phyloP scores from a whole-genome alignment of 2,888 invertebrate species.

The Ophioninae sp. region DNA sequence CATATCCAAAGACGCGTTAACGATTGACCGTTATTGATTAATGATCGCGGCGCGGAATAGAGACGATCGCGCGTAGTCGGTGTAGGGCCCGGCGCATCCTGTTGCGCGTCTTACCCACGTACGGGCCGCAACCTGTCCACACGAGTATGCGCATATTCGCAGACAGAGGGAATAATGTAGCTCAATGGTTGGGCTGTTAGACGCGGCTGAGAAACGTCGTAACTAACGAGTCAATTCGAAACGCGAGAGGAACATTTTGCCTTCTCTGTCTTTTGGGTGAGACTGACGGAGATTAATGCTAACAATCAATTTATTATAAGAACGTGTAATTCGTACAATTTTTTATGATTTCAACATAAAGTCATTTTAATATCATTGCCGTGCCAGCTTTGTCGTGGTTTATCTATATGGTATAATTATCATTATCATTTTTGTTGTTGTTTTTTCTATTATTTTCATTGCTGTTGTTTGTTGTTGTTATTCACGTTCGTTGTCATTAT shows the following conservation, averaged over 20 bases:
- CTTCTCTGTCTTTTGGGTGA: background rate
- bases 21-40: slow-evolving; percentile 69
- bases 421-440: no score
- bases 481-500: no score
- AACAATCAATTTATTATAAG: background rate
- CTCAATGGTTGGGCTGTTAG: slow-evolving; percentile 17
- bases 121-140: slow-evolving; percentile 31
- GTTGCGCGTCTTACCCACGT: slow-evolving; percentile 43
- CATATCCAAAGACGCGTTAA: slow-evolving; percentile 37
- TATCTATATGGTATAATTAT: no score
- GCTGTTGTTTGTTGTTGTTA: no score
- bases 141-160: slow-evolving; percentile 39
- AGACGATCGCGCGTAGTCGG: slow-evolving; percentile 45
- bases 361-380: no score
- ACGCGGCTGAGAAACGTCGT: slow-evolving; percentile 34
- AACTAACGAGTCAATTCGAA: slow-evolving; percentile 46
- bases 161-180: slow-evolving; percentile 22
- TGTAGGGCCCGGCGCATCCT: slow-evolving; percentile 56
- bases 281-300: background rate
- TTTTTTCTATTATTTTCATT: no score
- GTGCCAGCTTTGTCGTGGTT: no score
- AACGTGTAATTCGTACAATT: background rate
- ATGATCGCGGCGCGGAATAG: slow-evolving; percentile 61
- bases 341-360: background rate
- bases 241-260: slow-evolving; percentile 17